Evolutionary conservation across 2,113 vertebrate genomes (phyloP), one percentile per base, ranked within the genome.

Genomic region (Chitala chitala): DNA sequence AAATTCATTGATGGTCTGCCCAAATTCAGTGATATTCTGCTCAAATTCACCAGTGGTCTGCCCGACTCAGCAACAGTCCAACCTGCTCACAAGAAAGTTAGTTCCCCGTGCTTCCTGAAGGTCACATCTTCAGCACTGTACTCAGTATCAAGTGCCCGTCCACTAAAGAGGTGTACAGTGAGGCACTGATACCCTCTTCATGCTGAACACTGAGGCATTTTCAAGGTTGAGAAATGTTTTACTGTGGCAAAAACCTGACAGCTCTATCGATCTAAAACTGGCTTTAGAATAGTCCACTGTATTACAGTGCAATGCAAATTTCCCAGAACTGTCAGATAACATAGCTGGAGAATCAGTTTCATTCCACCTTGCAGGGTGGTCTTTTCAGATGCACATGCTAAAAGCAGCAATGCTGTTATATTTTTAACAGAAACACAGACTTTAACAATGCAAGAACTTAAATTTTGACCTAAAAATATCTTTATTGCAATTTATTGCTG

Each of bases 61-160:
- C 38, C 59, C 31, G 12, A 63, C n/a, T n/a, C n/a, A n/a, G n/a
- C 33, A 63, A 63, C n/a, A 63, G 59, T 63, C 29, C n/a, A n/a
- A n/a, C n/a, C n/a, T n/a, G n/a, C n/a, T n/a, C n/a, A n/a, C n/a
- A n/a, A n/a, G n/a, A n/a, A n/a, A n/a, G n/a, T n/a, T n/a, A n/a
- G n/a, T n/a, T n/a, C n/a, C n/a, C n/a, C n/a, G n/a, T n/a, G n/a
- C 1, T 69, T 33, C 46, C 36, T 69, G 68, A 69, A 69, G 44
- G 68, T 51, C 68, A 69, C 10, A 15, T 17, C n/a, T 69, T 5
- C 33, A 50, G 51, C 17, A 69, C 13, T 20, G 40, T 44, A 7
- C 68, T 69, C 26, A 53, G 26, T 69, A 5, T 69, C 26, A 20
- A 24, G 68, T 46, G 68, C 36, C 40, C 36, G 68, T 46, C 36